Evolutionary conservation across 1,140 invertebrate species (phyloP), one percentile per base, ranked within the genome.

Genomic region (Cotesia chilonis): DNA sequence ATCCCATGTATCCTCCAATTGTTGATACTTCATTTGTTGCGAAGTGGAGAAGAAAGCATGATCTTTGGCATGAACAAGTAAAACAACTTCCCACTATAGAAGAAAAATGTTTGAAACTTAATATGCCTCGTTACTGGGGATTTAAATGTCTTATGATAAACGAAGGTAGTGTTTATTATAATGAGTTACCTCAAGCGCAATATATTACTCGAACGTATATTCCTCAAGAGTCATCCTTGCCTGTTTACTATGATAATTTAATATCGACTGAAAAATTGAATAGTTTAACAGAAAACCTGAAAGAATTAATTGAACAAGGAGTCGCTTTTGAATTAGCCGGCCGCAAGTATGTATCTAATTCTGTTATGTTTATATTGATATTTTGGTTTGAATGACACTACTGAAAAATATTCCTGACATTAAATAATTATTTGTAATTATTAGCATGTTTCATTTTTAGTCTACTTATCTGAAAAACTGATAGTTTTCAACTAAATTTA

Each of bases 41-140:
- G 28, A 81, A 73, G 69, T 83, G 81, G 54, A 76, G 80, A 76
- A 84, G 89, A 28, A 78, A 83, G 69, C 82, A 82, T 36, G 78
- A 88, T 74, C 71, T 81, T 2, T 84, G 88, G 79, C 81, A 91
- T 77, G 84, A 93, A 35, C 87, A 90, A 76, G 89, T 95, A 28
- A 89, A 90, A 77, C 80, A 85, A 5, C 75, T 93, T 51, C 87
- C 90, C 60, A 94, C 93, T 1, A 89, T 94, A 0, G 94, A 96
- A 84, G 93, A 95, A 85, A 96, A 96, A 82, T 87, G 94, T 68
- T 90, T 94, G 59, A 92, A 92, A 78, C 70, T 94, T 3, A 95
- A 94, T 81, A 92, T 95, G 89, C 92, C 92, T 4, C 88, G 89
- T 63, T 94, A 92, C 81, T 95, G 94, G 83, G 94, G 94, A 5